Percentiles rank a stretch among this genome's conserved stretches.
Conservation (phyloP, 64 coral and sea anemone species). For the Dendronephthya gigantea region DNA sequence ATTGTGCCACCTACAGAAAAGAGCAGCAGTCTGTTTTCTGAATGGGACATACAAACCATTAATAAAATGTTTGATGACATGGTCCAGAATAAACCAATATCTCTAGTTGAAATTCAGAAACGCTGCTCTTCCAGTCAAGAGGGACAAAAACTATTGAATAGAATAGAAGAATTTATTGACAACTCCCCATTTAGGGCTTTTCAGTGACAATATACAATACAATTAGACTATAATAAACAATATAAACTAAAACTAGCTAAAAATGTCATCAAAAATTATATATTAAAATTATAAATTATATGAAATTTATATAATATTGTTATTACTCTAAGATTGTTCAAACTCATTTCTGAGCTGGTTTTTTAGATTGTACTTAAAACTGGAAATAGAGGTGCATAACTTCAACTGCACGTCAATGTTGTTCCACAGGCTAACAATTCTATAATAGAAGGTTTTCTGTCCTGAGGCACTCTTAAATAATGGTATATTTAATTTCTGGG, state of each 20-base stretch:
- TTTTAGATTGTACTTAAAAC: constrained; percentile 14
- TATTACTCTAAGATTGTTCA: not conserved
- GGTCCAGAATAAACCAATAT: too few relatives aligned
- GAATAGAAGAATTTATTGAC: not conserved
- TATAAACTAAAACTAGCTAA: not conserved
- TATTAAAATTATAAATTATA: not conserved
- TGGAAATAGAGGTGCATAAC: not conserved
- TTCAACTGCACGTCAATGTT: not conserved
- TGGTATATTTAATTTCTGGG: not conserved
- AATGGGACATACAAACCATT: too few relatives aligned
- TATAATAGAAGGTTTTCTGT: constrained; percentile 13
- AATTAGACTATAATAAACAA: not conserved
- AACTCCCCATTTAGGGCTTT: not conserved
- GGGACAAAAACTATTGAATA: not conserved
- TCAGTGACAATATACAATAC: too few relatives aligned
- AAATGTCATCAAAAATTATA: not conserved
- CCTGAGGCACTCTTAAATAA: constrained; percentile 17
- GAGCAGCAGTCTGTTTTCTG: too few relatives aligned
- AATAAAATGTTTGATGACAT: too few relatives aligned
- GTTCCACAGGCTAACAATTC: not conserved
- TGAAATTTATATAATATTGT: not conserved
- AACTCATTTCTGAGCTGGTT: constrained; percentile 7
- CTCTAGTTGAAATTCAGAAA: too few relatives aligned
- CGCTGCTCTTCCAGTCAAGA: too few relatives aligned
- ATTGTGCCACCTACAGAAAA: too few relatives aligned